Percentiles rank a stretch among this genome's conserved stretches.
phyloP scores from a whole-genome alignment of 2,797 vertebrate species.

The Tolypeutes matacus region DNA sequence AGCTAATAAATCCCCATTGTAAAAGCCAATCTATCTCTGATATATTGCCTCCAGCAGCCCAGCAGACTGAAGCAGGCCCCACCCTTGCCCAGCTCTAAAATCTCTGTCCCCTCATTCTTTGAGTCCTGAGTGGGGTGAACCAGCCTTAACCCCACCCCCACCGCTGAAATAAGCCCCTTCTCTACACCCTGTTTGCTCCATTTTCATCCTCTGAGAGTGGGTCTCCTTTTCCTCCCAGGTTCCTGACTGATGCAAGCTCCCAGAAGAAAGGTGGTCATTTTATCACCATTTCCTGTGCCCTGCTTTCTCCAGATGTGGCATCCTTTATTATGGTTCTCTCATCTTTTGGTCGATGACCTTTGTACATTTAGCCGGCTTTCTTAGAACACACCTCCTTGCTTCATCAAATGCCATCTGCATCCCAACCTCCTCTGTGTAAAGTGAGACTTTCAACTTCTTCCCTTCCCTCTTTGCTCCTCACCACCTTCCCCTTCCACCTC shows the following conservation, averaged over 20 bases:
- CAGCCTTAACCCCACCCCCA: too few species aligned
- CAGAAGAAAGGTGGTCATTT: fast-evolving
- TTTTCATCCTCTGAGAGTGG: not conserved
- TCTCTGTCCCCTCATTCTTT: not conserved
- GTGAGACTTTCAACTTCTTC: not conserved
- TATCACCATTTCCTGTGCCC: not conserved
- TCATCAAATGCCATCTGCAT: too few species aligned
- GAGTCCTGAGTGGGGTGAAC: fast-evolving
- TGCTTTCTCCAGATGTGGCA: not conserved
- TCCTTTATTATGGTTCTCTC: not conserved
- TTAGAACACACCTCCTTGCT: too few species aligned
- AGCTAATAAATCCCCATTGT: too few species aligned
- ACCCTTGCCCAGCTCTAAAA: not conserved
- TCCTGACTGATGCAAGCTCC: not conserved
- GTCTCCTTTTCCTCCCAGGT: not conserved
- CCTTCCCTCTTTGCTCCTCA: too few species aligned
- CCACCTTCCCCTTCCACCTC: not conserved
- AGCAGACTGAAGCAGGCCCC: too few species aligned
- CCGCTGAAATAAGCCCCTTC: not conserved
- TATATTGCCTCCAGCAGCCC: too few species aligned
- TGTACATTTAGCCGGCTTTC: not conserved
- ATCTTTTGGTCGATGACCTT: not conserved
- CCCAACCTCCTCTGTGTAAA: not conserved
- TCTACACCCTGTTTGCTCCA: not conserved
- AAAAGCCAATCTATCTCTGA: too few species aligned